Evolutionary conservation across 1,140 invertebrate species (phyloP).

Genomic region (Caenorhabditis inopinata): DNA sequence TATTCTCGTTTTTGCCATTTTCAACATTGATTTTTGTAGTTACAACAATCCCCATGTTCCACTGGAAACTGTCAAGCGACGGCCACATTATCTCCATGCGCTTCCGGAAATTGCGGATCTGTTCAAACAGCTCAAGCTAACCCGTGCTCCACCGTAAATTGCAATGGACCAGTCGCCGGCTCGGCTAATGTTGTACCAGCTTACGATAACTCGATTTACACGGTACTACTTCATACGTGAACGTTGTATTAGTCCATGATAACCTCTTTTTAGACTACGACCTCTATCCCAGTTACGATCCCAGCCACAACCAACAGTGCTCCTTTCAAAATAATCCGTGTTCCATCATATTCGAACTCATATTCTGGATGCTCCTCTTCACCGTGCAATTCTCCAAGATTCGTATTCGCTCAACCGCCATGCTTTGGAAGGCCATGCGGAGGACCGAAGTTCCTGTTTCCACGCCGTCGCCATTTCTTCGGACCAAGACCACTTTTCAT

Average conservation of each 20-base stretch:
- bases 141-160: not conserved
- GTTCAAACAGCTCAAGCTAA: too few species aligned
- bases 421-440: slow-evolving; percentile 15
- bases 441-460: slow-evolving; percentile 10
- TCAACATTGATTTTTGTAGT: not conserved
- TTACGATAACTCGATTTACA: not conserved
- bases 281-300: not conserved
- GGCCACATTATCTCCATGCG: not conserved
- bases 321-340: not conserved
- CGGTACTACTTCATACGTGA: not conserved
- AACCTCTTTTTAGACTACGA: slow-evolving; percentile 9
- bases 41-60: not conserved
- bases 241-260: too few species aligned
- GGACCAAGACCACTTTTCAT: slow-evolving; percentile 1
- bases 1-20: not conserved
- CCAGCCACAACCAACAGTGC: not conserved
- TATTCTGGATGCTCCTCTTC: not conserved
- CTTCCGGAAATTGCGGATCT: not conserved
- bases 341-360: slow-evolving; percentile 1
- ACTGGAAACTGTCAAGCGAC: not conserved
- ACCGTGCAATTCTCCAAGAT: slow-evolving; percentile 19
- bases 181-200: not conserved
- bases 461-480: slow-evolving; percentile 27
- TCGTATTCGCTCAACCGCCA: slow-evolving; percentile 16
- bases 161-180: slow-evolving; percentile 4